These are phyloP conservation scores for Carapus acus DNA, from an alignment of 2,797 vertebrate species.

Conservation along the genomic window DNA sequence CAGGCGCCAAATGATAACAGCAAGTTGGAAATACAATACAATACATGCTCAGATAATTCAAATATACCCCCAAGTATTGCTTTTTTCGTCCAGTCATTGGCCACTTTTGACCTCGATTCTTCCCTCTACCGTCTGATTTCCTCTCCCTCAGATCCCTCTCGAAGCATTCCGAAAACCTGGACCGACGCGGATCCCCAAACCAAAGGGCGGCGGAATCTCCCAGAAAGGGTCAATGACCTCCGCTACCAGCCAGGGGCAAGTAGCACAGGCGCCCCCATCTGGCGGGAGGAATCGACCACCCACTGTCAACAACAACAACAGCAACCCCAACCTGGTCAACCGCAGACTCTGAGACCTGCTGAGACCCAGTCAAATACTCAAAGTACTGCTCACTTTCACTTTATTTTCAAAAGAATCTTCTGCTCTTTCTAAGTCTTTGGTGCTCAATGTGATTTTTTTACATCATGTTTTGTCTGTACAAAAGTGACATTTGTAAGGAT, in stretches of 20 bases:
- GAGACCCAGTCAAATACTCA: neutral
- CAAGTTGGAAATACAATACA: no score
- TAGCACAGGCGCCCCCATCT: conserved; percentile 14
- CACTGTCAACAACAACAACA: conserved; percentile 37
- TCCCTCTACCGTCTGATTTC: conserved; percentile 7
- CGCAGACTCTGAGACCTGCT: conserved; percentile 45
- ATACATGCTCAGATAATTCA: no score
- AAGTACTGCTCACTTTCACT: neutral
- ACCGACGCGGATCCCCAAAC: conserved; percentile 86
- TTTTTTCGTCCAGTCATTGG: no score
- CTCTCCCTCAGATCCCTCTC: conserved; percentile 74
- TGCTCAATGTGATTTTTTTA: conserved; percentile 30
- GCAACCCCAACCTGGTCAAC: conserved; percentile 61
- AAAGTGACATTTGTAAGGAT: conserved; percentile 13
- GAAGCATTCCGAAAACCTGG: conserved; percentile 73
- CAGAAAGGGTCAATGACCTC: conserved; percentile 64
- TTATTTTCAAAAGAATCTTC: neutral
- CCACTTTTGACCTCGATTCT: neutral
- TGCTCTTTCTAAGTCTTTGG: conserved; percentile 13
- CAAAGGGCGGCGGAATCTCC: conserved; percentile 70
- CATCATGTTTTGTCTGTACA: conserved; percentile 11
- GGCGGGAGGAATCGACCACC: conserved; percentile 37
- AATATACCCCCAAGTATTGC: no score
- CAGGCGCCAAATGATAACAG: no score
- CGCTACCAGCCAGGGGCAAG: conserved; percentile 23